These are phyloP conservation scores for Acanthoscelides obtectus DNA, from an alignment of 2,888 invertebrate species.

Conservation along the genomic window DNA sequence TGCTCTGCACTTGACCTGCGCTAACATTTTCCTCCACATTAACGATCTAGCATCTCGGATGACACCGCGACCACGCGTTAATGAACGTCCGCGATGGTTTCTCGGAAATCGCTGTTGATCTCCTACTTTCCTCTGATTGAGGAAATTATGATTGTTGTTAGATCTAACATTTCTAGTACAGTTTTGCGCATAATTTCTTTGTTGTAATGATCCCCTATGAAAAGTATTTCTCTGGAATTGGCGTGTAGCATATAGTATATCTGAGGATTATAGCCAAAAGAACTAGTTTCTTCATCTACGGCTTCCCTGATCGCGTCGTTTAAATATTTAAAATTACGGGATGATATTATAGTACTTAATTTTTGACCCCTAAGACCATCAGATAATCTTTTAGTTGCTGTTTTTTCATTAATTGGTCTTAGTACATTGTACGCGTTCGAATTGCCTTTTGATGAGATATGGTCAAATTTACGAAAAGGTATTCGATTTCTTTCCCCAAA, in stretches of 20 bases:
- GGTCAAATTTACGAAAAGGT: constrained; percentile 17
- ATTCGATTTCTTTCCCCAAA: constrained; percentile 17
- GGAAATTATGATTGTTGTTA: neutral
- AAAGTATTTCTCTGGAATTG: neutral
- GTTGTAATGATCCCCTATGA: neutral
- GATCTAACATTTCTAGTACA: neutral
- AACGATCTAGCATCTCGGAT: neutral
- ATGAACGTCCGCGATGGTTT: neutral
- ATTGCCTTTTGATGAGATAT: constrained; percentile 19
- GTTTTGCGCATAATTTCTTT: neutral
- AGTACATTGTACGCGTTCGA: constrained; percentile 9
- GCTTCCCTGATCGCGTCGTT: constrained; percentile 11
- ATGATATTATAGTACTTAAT: constrained; percentile 10
- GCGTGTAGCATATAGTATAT: neutral
- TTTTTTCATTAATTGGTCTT: constrained; percentile 20
- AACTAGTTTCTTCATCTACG: constrained; percentile 2
- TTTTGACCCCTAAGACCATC: constrained; percentile 17
- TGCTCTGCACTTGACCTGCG: too few relatives aligned
- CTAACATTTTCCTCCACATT: neutral
- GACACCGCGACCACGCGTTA: neutral
- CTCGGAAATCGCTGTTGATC: neutral
- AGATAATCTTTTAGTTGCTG: constrained; percentile 22
- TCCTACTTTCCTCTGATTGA: too few relatives aligned
- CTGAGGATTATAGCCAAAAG: neutral
- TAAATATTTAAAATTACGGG: constrained; percentile 11